A percentile compares a stretch with the other conserved stretches of the same genome.
phyloP scores from a whole-genome alignment of 2,888 invertebrate species.

The Apodemia zela region DNA sequence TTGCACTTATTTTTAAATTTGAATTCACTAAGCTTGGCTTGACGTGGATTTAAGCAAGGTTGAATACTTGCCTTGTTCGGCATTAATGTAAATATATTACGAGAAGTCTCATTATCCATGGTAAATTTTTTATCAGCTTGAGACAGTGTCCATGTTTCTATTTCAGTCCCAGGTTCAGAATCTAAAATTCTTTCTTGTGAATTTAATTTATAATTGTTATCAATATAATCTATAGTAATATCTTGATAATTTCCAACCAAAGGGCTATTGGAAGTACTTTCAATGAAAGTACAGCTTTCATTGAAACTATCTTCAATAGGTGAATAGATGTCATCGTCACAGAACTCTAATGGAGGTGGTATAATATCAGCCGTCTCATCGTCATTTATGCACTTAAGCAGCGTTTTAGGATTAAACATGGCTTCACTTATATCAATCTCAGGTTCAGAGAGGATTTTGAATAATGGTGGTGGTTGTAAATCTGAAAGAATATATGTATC shows the following conservation, averaged over 20 bases:
- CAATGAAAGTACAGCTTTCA: not conserved
- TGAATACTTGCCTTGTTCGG: not conserved
- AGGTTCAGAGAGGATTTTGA: conserved; percentile 21
- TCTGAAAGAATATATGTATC: conserved; percentile 11
- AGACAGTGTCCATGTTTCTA: conserved; percentile 54
- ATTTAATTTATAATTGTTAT: conserved; percentile 14
- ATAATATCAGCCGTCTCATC: conserved; percentile 42
- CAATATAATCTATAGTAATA: not conserved
- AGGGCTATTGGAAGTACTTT: not conserved
- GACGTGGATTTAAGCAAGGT: conserved; percentile 21
- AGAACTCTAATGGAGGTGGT: conserved; percentile 58
- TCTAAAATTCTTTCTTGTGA: not conserved
- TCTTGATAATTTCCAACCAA: not conserved
- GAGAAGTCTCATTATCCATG: not conserved
- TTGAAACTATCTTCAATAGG: conserved; percentile 20
- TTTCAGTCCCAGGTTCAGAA: conserved; percentile 37
- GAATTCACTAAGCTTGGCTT: conserved; percentile 45
- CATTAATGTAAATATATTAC: not conserved
- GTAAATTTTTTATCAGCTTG: conserved; percentile 33
- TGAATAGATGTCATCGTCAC: conserved; percentile 32
- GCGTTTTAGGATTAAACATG: conserved; percentile 61
- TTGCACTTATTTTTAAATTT: no score
- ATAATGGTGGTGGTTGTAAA: conserved; percentile 13
- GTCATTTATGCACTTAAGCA: conserved; percentile 48
- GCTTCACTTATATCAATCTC: conserved; percentile 45